Conservation (phyloP, 2,113 vertebrate genomes). For the Mormyrus iriodes region DNA sequence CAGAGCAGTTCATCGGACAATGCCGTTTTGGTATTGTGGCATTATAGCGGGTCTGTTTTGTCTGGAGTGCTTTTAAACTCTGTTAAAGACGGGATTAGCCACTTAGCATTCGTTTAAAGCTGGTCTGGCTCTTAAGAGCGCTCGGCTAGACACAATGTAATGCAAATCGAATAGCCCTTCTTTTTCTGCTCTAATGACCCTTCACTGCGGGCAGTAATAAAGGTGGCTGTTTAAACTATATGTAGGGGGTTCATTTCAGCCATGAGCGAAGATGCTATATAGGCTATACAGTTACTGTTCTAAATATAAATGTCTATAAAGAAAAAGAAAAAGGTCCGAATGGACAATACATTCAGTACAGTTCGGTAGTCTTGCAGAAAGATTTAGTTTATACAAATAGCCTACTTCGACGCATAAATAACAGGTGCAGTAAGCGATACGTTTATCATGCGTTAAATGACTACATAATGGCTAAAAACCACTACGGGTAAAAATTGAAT, state of each 20-base stretch:
- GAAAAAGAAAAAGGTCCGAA: background rate
- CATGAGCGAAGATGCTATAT: background rate
- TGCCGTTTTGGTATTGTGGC: background rate
- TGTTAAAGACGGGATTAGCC: background rate
- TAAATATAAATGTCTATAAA: background rate
- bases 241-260: background rate
- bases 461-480: background rate
- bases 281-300: background rate
- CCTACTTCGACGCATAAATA: background rate
- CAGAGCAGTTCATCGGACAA: background rate
- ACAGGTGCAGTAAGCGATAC: background rate
- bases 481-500: background rate
- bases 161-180: slow-evolving; percentile 30
- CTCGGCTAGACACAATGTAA: slow-evolving; percentile 32
- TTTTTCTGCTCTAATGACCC: background rate
- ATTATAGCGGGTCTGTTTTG: background rate
- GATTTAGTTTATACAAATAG: background rate
- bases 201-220: background rate
- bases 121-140: slow-evolving; percentile 32
- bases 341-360: background rate
- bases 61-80: slow-evolving; percentile 8
- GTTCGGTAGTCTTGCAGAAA: background rate
- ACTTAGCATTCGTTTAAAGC: slow-evolving; percentile 35
- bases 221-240: slow-evolving; percentile 8
- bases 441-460: background rate